Base-by-base conservation (phyloP, 2,888 invertebrate genomes). In the Rhogogaster chlorosoma region DNA sequence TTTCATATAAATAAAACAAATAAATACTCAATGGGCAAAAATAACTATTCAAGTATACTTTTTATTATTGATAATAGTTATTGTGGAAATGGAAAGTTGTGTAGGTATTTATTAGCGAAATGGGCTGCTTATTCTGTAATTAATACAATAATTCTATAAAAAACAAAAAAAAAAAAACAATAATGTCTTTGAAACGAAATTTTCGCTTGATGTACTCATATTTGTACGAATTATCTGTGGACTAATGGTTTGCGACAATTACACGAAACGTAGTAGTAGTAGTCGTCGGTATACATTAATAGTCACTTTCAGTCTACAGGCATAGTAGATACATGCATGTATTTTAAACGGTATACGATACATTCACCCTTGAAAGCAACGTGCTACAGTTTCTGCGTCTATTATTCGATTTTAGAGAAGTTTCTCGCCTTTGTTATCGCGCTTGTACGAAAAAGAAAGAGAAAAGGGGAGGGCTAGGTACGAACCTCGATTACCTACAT, bases 41-140 rank as follows among this genome's bases (percentile, higher is more conserved):
- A 45, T 45, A 70, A 36, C 32, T 36, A n/a, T 36, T 36, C 18
- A 7, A 18, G 36, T 67, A 67, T 32, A 10, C 15, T 32, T 67
- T 67, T 67, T 22, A 36, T 70, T n/a, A 70, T 36, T 70, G 32
- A 18, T 70, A 1, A 36, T 36, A 67, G 26, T 15, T 45, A 32
- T 70, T 6, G 36, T 70, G 70, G 70, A 70, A 36, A 15, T 70
- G 29, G 36, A 70, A 18, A 70, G n/a, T 70, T 32, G 70, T 67
- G 67, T 70, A 32, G 70, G n/a, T 61, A 26, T 61, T 61, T 61
- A 26, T 61, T 61, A 26, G 26, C 61, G 61, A 26, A 12, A 26
- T 61, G 61, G 70, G 70, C 15, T 61, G 61, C 61, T 61, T 26
- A 7, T 67, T 67, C 15, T 70, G 36, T 70, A 32, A 70, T 70